A percentile compares a stretch with the other conserved stretches of the same genome.
Evolutionary conservation across 2,888 invertebrate genomes (phyloP).

Genomic region (Cordylochernes scorpioides): DNA sequence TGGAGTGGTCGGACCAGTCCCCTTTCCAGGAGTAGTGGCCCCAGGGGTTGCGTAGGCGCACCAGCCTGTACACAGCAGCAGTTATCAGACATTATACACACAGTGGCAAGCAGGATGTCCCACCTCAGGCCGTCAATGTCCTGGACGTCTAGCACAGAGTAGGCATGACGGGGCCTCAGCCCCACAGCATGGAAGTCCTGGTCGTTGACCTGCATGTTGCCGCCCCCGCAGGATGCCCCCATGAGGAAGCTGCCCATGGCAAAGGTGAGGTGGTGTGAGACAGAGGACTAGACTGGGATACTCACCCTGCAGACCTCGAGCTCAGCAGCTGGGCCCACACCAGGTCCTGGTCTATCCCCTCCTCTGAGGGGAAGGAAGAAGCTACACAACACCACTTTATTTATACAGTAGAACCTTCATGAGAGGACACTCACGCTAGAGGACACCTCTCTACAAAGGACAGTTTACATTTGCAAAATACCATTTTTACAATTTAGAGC

Average conservation of each 20-base stretch:
- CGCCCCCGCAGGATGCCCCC: conserved; percentile 93
- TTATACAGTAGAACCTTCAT: too few species aligned
- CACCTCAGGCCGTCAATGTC: conserved; percentile 36
- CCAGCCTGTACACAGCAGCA: conserved; percentile 29
- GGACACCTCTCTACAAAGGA: too few species aligned
- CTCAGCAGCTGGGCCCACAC: conserved; percentile 78
- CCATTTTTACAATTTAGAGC: too few species aligned
- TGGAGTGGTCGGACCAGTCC: conserved; percentile 58
- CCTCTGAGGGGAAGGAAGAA: conserved; percentile 28
- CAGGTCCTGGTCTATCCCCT: conserved; percentile 66
- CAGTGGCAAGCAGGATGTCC: background rate
- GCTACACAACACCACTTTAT: conserved; percentile 14
- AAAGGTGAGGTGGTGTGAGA: too few species aligned
- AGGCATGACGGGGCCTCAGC: conserved; percentile 63
- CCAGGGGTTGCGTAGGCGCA: conserved; percentile 89
- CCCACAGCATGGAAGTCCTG: conserved; percentile 71
- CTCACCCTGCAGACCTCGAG: conserved; percentile 55
- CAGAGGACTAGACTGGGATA: too few species aligned
- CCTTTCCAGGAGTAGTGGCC: conserved; percentile 95
- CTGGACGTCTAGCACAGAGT: conserved; percentile 78
- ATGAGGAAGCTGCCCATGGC: conserved; percentile 66
- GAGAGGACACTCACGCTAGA: too few species aligned
- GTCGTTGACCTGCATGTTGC: conserved; percentile 58
- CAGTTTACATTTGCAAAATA: too few species aligned
- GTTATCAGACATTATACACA: too few species aligned